Evolutionary conservation across 2,888 invertebrate genomes (phyloP).

Genomic region (Cordylochernes scorpioides): DNA sequence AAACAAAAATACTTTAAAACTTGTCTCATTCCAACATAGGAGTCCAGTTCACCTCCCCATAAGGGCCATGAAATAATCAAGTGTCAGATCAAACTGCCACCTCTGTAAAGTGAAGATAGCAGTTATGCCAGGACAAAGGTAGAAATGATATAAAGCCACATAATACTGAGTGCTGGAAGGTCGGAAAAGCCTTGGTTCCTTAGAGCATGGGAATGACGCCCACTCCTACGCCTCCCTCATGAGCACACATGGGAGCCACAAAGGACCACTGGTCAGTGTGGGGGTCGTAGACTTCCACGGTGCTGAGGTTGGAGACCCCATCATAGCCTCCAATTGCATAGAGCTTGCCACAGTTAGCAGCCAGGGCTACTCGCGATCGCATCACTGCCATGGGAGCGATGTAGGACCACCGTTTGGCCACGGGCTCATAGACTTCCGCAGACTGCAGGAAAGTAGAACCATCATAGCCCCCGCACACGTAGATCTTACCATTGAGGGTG

Average conservation of each 20-base stretch:
- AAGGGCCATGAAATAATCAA: no score
- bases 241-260: constrained; percentile 47
- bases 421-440: constrained; percentile 51
- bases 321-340: constrained; percentile 47
- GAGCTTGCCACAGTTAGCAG: constrained; percentile 51
- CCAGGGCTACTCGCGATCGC: constrained; percentile 48
- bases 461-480: constrained; percentile 60
- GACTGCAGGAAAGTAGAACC: constrained; percentile 51
- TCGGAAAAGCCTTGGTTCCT: no score
- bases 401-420: constrained; percentile 29
- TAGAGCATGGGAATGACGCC: constrained; percentile 36
- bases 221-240: constrained; percentile 63
- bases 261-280: constrained; percentile 40
- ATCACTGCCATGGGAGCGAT: constrained; percentile 40
- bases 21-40: no score
- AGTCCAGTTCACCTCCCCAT: no score
- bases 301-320: constrained; percentile 47
- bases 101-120: no score
- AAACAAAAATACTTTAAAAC: no score
- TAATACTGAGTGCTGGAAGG: no score
- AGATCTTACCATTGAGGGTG: constrained; percentile 49
- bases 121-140: no score
- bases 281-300: constrained; percentile 56
- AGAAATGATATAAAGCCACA: no score
- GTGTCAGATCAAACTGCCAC: no score